Percentiles rank a stretch among this genome's conserved stretches.
phyloP scores from a whole-genome alignment of 2,888 invertebrate species.

The Papilio elwesi region DNA sequence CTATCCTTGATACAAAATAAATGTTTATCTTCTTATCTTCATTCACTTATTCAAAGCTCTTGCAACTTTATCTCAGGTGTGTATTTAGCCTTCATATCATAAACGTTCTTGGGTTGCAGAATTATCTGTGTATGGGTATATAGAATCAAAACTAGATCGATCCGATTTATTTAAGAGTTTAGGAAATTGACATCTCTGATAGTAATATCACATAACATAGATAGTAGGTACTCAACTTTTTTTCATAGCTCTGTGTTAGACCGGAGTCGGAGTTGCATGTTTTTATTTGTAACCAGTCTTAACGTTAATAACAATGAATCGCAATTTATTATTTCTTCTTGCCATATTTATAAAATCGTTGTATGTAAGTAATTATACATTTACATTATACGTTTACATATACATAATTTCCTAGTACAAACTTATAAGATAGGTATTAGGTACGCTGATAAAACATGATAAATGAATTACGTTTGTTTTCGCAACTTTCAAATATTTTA shows the following conservation, averaged over 20 bases:
- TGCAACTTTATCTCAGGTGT: background rate
- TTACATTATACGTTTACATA: too few species aligned
- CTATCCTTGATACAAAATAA: background rate
- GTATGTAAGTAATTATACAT: background rate
- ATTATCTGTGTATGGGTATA: background rate
- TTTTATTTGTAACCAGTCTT: background rate
- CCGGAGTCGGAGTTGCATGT: background rate
- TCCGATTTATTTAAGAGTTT: background rate
- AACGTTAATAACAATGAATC: background rate
- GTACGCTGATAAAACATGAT: background rate
- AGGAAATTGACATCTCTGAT: background rate
- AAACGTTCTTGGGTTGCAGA: background rate
- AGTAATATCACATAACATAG: background rate
- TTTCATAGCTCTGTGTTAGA: too few species aligned
- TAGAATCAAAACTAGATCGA: background rate
- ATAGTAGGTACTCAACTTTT: too few species aligned
- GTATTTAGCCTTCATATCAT: background rate
- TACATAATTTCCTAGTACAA: background rate
- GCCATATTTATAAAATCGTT: conserved; percentile 1
- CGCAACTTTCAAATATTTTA: background rate
- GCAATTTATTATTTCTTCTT: background rate
- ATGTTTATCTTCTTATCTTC: conserved; percentile 3
- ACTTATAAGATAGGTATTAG: background rate
- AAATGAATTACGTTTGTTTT: conserved; percentile 5
- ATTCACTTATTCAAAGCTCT: background rate